These are phyloP conservation scores for Lysandra coridon DNA, from an alignment of 2,888 invertebrate genomes.

Conservation along the genomic window DNA sequence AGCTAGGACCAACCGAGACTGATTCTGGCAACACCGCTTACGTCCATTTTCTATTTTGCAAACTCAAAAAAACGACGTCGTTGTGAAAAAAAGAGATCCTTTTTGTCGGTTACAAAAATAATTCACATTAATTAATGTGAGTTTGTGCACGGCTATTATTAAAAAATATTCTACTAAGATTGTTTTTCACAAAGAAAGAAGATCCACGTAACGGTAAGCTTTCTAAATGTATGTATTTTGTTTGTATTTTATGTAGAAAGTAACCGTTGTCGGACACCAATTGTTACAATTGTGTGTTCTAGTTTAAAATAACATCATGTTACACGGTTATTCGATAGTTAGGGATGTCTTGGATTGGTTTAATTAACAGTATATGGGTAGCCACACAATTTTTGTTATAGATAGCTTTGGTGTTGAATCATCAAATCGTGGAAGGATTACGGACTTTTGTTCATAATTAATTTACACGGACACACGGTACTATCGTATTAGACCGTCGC, in stretches of 20 bases:
- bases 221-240: constrained; percentile 69
- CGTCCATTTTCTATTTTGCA: constrained; percentile 73
- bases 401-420: constrained; percentile 54
- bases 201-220: constrained; percentile 65
- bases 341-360: background rate
- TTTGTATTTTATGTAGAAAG: constrained; percentile 72
- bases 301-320: constrained; percentile 52
- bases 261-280: constrained; percentile 69
- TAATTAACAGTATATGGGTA: background rate
- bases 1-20: too few relatives aligned
- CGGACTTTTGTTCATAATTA: constrained; percentile 44
- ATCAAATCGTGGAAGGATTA: constrained; percentile 44
- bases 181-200: constrained; percentile 37
- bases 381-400: constrained; percentile 32
- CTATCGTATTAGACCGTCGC: constrained; percentile 16
- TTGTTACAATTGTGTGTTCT: constrained; percentile 62
- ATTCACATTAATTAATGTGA: constrained; percentile 65
- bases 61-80: constrained; percentile 71
- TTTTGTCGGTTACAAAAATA: constrained; percentile 60
- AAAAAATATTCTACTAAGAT: constrained; percentile 5
- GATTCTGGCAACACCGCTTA: constrained; percentile 54
- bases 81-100: constrained; percentile 54
- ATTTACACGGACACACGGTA: background rate
- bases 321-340: background rate
- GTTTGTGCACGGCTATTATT: constrained; percentile 38